Percentiles rank a stretch among this genome's conserved stretches.
phyloP scores from a whole-genome alignment of 2,113 vertebrate species.

The Brachypodius melanocephalos region DNA sequence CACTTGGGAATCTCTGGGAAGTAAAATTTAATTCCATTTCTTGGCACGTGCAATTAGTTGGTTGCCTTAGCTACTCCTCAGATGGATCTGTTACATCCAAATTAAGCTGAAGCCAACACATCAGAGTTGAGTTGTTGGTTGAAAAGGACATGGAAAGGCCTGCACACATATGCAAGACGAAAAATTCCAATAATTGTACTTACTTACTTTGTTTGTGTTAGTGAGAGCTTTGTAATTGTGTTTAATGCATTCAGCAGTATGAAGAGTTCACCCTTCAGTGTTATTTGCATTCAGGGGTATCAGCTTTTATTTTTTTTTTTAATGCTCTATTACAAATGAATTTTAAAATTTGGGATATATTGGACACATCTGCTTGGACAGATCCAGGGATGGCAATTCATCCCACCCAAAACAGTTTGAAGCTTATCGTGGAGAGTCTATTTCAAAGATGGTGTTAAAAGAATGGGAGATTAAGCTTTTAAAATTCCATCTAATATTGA shows the following conservation, averaged over 20 bases:
- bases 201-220: background rate
- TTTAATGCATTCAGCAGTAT: background rate
- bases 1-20: background rate
- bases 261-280: background rate
- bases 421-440: background rate
- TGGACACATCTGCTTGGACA: background rate
- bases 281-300: background rate
- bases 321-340: background rate
- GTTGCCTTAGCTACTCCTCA: slow-evolving; percentile 11
- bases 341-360: background rate
- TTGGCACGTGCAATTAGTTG: background rate
- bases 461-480: background rate
- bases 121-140: background rate
- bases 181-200: background rate
- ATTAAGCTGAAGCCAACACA: background rate
- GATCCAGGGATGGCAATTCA: background rate
- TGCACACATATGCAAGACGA: background rate
- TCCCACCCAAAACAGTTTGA: background rate
- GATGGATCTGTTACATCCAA: background rate
- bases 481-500: background rate
- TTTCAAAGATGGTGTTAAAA: background rate
- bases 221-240: background rate
- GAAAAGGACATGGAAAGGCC: background rate
- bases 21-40: background rate
- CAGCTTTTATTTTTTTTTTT: background rate